These are phyloP conservation scores for Nineta flava DNA, from an alignment of 2,888 invertebrate species.

Conservation along the genomic window DNA sequence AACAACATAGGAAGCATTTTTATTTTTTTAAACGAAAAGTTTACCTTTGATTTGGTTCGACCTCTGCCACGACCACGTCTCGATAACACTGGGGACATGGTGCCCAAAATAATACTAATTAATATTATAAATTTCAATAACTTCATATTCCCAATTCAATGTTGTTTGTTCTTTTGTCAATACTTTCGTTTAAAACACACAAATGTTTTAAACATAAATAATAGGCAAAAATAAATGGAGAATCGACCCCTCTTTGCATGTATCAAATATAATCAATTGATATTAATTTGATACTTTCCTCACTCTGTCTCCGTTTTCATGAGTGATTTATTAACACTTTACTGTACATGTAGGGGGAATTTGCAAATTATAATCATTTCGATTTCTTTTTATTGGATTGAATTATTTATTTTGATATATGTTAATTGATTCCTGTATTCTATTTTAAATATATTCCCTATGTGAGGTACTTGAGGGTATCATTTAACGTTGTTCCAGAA, in stretches of 20 bases:
- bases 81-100: conserved; percentile 19
- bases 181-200: no score
- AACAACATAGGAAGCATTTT: not conserved
- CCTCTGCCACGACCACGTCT: conserved; percentile 55
- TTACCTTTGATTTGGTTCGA: conserved; percentile 59
- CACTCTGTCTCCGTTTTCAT: not conserved
- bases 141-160: conserved; percentile 5
- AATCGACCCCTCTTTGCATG: no score
- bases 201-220: no score
- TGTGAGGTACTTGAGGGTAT: no score
- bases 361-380: not conserved
- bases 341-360: not conserved
- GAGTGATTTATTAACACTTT: no score
- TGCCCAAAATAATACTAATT: conserved; percentile 1
- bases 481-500: no score
- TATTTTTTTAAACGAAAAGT: not conserved
- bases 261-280: not conserved
- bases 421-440: no score
- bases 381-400: not conserved
- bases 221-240: no score
- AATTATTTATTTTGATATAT: not conserved
- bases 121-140: conserved; percentile 2
- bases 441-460: no score
- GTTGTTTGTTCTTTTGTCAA: no score
- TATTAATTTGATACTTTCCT: conserved; percentile 1